These are phyloP conservation scores for Callionymus lyra DNA, from an alignment of 2,113 vertebrate species.

Conservation along the genomic window DNA sequence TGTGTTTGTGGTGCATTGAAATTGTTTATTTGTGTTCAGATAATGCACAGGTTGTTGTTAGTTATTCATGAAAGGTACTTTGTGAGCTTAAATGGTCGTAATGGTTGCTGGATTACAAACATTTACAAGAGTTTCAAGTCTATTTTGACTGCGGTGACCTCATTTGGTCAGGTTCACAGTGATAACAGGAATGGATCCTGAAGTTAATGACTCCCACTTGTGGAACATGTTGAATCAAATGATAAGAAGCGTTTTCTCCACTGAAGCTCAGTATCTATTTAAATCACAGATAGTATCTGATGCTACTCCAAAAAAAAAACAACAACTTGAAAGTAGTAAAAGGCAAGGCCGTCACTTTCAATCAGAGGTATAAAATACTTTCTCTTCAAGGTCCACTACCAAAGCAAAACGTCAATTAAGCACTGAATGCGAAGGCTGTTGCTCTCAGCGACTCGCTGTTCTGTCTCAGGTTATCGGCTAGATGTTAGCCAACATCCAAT, in stretches of 20 bases:
- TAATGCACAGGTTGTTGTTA: no score
- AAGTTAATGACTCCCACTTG: constrained; percentile 7
- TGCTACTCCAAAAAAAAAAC: constrained; percentile 2
- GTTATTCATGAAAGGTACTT: no score
- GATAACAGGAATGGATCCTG: no score
- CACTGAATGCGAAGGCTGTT: constrained; percentile 32
- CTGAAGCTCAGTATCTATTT: constrained; percentile 7
- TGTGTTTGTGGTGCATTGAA: no score
- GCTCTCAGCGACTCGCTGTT: constrained; percentile 8
- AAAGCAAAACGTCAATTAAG: constrained; percentile 45
- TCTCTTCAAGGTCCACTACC: constrained; percentile 48
- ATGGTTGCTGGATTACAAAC: no score
- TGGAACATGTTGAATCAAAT: constrained; percentile 8
- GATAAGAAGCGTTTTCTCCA: constrained; percentile 4
- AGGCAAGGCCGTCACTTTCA: constrained; percentile 25
- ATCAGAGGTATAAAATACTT: constrained; percentile 24
- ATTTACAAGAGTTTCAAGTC: no score
- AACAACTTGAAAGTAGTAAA: background rate
- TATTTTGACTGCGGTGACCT: no score
- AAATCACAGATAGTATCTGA: constrained; percentile 34
- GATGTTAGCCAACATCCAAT: constrained; percentile 14
- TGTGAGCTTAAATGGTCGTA: no score
- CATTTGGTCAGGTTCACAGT: no score
- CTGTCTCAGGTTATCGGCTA: constrained; percentile 17
- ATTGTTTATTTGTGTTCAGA: no score